Conservation (phyloP, 2,797 vertebrate species). For the Xiphophorus birchmanni region DNA sequence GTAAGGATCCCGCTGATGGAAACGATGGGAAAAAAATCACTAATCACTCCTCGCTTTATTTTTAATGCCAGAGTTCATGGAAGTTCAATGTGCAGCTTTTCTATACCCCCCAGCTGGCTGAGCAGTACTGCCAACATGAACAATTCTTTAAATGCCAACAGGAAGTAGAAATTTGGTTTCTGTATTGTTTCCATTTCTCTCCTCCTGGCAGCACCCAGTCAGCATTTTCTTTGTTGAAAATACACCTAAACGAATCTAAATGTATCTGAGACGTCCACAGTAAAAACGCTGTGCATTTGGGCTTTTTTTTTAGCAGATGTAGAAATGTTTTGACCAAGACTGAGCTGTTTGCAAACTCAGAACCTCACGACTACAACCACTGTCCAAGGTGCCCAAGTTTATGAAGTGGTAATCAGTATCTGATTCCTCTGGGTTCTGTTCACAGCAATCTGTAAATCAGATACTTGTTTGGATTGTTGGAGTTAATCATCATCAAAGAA, state of each 20-base stretch:
- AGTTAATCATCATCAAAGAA: too few relatives aligned
- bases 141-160: neutral
- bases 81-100: neutral
- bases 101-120: neutral
- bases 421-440: too few relatives aligned
- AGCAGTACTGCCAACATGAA: neutral
- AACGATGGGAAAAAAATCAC: neutral
- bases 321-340: neutral
- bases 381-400: neutral
- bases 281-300: neutral
- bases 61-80: neutral
- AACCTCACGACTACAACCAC: neutral
- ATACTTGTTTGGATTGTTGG: too few relatives aligned
- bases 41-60: neutral
- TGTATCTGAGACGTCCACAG: neutral
- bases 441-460: too few relatives aligned
- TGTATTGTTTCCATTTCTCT: neutral
- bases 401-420: too few relatives aligned
- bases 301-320: neutral
- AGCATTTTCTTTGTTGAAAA: neutral
- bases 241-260: neutral
- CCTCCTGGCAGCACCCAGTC: neutral
- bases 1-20: neutral
- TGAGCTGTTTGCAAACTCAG: neutral
- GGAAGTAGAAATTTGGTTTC: neutral